Base-by-base conservation (phyloP, 1,140 invertebrate genomes). In the Pomacea maculata region DNA sequence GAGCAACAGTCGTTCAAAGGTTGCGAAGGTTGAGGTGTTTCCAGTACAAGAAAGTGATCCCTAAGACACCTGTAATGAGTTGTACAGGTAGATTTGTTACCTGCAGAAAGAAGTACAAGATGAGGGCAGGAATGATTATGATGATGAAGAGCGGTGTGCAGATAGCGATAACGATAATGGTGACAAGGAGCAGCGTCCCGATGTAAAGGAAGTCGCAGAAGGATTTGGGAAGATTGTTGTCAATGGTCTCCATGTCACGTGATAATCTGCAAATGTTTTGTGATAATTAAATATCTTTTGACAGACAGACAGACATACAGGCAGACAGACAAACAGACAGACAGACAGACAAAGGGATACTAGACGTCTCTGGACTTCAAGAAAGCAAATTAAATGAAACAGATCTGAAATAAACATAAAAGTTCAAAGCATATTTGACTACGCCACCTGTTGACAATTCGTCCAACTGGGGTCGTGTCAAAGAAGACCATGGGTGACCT, bases 381-480 rank as follows among this genome's bases (percentile, higher is more conserved):
- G 25, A 25, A 25, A 25, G 25, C 25, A 25, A 25, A 25, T 25
- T 25, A 25, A 25, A 25, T 0, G 0, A 25, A 25, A 25, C 25
- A 25, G n/a, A n/a, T 25, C 25, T 25, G 25, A 25, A 25, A 25
- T 25, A 25, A 25, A 25, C 25, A 25, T 25, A 25, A 25, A 25
- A 25, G 25, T 25, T 25, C 25, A 25, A 25, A 25, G 25, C 25
- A 25, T 25, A 25, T 25, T 25, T 10, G 1, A 14, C 9, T 57
- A 57, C 4, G 14, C 86, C 93, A 93, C 86, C 94, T 91, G 90
- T 94, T 94, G 85, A 94, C 88, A 83, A 94, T 92, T 86, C 93
- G 89, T 78, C 93, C 93, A 54, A 92, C 90, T 19, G 93, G 93
- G 52, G 94, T 95, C 11, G 92, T 89, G 87, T 95, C 95, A 86